These are phyloP conservation scores for Corticium candelabrum DNA, from an alignment of 37 sponge, comb jelly and placozoan genomes.

Conservation along the genomic window DNA sequence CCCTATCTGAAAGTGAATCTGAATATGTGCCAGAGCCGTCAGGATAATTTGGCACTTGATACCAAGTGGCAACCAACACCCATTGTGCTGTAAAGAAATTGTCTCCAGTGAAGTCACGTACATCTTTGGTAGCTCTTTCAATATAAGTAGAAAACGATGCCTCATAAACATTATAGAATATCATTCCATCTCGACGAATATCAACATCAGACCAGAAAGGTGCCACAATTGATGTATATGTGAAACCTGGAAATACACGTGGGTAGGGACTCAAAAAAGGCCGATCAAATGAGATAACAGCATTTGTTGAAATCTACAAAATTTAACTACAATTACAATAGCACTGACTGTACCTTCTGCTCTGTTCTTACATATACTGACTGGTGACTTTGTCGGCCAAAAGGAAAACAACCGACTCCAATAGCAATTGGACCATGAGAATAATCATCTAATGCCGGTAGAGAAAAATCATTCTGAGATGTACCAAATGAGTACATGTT, in stretches of 20 bases:
- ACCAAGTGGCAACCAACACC: slow-evolving; percentile 15
- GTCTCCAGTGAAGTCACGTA: background rate
- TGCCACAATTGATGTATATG: slow-evolving; percentile 30
- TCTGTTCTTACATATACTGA: background rate
- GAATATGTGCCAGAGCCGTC: no score
- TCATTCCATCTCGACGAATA: slow-evolving; percentile 15
- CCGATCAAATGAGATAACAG: background rate
- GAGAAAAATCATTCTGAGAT: no score
- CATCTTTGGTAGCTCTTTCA: background rate
- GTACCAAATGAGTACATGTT: no score
- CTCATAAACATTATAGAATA: slow-evolving; percentile 30
- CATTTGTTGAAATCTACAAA: background rate
- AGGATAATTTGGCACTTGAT: slow-evolving; percentile 1
- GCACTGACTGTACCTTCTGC: background rate
- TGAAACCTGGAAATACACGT: background rate
- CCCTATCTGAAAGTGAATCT: no score
- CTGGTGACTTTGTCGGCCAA: background rate
- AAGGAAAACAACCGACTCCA: slow-evolving; percentile 6
- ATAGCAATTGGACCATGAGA: no score
- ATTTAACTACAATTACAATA: background rate
- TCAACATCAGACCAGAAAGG: slow-evolving; percentile 63
- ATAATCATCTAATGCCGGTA: no score
- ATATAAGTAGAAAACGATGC: background rate
- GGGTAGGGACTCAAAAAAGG: background rate
- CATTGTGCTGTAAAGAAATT: slow-evolving; percentile 8